phyloP scores from a whole-genome alignment of 2,797 vertebrate genomes.

The Sebastes iracundus region DNA sequence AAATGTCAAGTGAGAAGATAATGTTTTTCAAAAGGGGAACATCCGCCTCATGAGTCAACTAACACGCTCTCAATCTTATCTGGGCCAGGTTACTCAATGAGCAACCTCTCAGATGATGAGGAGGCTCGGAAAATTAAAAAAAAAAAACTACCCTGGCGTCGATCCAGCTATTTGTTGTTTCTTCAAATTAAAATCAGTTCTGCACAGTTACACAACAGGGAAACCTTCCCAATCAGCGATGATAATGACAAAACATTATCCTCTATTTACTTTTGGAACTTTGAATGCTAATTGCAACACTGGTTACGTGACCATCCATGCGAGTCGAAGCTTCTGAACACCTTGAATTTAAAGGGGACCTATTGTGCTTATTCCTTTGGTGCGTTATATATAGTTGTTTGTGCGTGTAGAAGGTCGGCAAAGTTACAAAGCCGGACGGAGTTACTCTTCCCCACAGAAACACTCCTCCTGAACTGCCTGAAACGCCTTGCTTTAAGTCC shows the following conservation, averaged over 20 bases:
- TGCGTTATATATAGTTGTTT: no score
- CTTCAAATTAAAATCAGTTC: slow-evolving; percentile 62
- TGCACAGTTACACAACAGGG: slow-evolving; percentile 48
- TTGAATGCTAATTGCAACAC: slow-evolving; percentile 22
- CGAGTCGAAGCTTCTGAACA: slow-evolving; percentile 3
- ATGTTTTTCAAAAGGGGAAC: slow-evolving; percentile 66
- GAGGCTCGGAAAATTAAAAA: background rate
- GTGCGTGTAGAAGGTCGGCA: no score
- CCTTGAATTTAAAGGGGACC: background rate
- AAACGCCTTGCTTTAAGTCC: no score
- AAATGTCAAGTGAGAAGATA: slow-evolving; percentile 65
- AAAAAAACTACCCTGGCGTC: slow-evolving; percentile 18
- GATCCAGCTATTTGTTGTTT: slow-evolving; percentile 51
- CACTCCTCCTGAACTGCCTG: no score
- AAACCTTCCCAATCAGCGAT: slow-evolving; percentile 41
- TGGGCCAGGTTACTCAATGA: slow-evolving; percentile 19
- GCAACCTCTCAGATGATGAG: slow-evolving; percentile 12
- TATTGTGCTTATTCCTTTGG: no score
- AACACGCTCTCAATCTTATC: slow-evolving; percentile 50
- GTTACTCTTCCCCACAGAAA: no score
- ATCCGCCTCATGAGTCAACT: slow-evolving; percentile 47
- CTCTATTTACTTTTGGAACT: slow-evolving; percentile 40
- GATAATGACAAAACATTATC: slow-evolving; percentile 36
- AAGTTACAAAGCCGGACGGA: no score
- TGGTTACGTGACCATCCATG: background rate